phyloP scores from a whole-genome alignment of 2,888 invertebrate genomes.

The Hypsopygia costalis region DNA sequence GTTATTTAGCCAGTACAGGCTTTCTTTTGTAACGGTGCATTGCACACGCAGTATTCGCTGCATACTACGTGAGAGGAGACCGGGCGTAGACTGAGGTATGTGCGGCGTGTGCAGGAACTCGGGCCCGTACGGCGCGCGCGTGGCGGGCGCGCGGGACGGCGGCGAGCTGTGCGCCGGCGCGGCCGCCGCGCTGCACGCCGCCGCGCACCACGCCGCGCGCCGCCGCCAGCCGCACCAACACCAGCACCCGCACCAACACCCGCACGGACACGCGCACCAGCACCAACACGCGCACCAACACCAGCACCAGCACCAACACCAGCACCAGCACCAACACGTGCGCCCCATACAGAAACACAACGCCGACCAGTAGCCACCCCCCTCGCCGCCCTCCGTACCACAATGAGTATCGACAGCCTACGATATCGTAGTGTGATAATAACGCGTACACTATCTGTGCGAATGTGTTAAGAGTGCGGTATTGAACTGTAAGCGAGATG shows the following conservation, averaged over 20 bases:
- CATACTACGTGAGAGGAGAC: no score
- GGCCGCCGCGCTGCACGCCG: slow-evolving; percentile 44
- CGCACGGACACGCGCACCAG: slow-evolving; percentile 16
- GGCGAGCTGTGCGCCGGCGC: slow-evolving; percentile 62
- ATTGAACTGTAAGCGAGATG: no score
- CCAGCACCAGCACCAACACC: slow-evolving; percentile 4
- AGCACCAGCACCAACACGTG: slow-evolving; percentile 17
- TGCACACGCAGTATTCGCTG: no score
- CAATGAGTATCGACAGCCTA: no score
- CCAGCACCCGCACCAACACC: slow-evolving; percentile 22
- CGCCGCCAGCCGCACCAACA: slow-evolving; percentile 23
- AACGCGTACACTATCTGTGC: no score
- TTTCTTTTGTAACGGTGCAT: no score
- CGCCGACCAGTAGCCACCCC: slow-evolving; percentile 16
- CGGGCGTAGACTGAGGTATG: no score
- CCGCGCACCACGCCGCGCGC: no score
- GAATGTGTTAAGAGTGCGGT: no score
- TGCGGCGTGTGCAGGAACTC: slow-evolving; percentile 60
- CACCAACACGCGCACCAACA: slow-evolving; percentile 8
- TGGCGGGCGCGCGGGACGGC: slow-evolving; percentile 81
- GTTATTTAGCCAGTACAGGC: no score
- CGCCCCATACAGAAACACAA: slow-evolving; percentile 35
- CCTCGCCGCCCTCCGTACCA: no score
- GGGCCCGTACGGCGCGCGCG: slow-evolving; percentile 77
- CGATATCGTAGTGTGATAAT: no score